Evolutionary conservation across 2,888 invertebrate genomes (phyloP).

Genomic region (Nomada hirtipes): DNA sequence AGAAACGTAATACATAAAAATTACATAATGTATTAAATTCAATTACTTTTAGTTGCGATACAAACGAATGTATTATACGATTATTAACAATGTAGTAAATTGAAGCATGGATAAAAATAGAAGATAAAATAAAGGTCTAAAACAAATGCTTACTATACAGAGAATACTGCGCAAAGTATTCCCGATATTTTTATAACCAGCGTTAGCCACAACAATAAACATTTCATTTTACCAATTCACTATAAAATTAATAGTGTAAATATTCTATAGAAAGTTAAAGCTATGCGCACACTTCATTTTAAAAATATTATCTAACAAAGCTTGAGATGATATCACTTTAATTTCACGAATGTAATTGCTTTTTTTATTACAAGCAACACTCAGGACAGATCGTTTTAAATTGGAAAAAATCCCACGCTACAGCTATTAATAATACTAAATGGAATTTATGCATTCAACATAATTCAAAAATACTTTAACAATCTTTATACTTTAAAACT

Average conservation of each 20-base stretch:
- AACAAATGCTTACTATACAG: constrained; percentile 1
- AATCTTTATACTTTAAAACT: constrained; percentile 49
- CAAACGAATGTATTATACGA: not conserved
- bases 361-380: constrained; percentile 58
- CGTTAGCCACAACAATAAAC: constrained; percentile 66
- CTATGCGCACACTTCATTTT: constrained; percentile 44
- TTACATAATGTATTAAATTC: not conserved
- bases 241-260: constrained; percentile 67
- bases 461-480: constrained; percentile 34
- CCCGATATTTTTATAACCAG: constrained; percentile 44
- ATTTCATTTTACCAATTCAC: constrained; percentile 53
- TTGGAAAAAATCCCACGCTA: constrained; percentile 40
- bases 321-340: constrained; percentile 36
- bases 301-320: constrained; percentile 56
- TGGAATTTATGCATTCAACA: constrained; percentile 49
- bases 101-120: constrained; percentile 4
- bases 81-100: constrained; percentile 1
- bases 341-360: constrained; percentile 49
- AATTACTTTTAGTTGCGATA: not conserved
- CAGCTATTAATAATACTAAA: constrained; percentile 41
- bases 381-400: constrained; percentile 40
- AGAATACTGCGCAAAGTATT: constrained; percentile 9
- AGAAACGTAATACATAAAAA: constrained; percentile 7
- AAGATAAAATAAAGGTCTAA: constrained; percentile 13
- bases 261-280: constrained; percentile 64